Conservation (phyloP, 1,140 invertebrate species). For the Ctenoplectra terminalis region DNA sequence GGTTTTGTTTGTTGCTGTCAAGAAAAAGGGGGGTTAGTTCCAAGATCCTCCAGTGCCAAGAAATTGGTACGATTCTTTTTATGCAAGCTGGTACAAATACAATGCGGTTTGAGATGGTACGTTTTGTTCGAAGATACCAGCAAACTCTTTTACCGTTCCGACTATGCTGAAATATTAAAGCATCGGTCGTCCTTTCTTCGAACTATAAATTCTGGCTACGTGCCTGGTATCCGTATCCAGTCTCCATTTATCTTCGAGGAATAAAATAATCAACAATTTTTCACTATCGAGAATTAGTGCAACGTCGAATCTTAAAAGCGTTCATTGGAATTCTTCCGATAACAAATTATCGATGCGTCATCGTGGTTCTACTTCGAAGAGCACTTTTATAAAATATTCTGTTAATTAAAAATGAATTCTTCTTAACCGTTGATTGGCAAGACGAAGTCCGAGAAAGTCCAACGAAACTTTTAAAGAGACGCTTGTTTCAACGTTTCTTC, state of each 20-base stretch:
- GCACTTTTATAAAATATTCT: not conserved
- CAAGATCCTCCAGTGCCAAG: not conserved
- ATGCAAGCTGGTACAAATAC: not conserved
- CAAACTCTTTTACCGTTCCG: not conserved
- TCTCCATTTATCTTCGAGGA: not conserved
- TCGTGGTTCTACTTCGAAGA: not conserved
- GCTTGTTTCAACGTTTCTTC: too few relatives aligned
- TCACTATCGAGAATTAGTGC: too few relatives aligned
- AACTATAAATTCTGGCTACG: conserved; percentile 17
- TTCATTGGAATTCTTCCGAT: not conserved
- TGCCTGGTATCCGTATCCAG: not conserved
- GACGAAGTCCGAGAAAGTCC: too few relatives aligned
- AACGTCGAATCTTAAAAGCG: not conserved
- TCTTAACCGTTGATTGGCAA: too few relatives aligned
- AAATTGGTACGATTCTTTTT: not conserved
- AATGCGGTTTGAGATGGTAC: not conserved
- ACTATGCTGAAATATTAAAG: too few relatives aligned
- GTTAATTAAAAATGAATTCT: too few relatives aligned
- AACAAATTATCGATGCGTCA: not conserved
- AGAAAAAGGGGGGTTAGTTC: not conserved
- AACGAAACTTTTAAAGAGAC: too few relatives aligned
- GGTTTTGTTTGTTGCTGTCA: not conserved
- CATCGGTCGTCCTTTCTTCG: too few relatives aligned
- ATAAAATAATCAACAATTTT: conserved; percentile 6
- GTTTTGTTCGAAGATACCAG: not conserved